Evolutionary conservation across 2,797 vertebrate species (phyloP).

Genomic region (Lycodopsis pacificus): DNA sequence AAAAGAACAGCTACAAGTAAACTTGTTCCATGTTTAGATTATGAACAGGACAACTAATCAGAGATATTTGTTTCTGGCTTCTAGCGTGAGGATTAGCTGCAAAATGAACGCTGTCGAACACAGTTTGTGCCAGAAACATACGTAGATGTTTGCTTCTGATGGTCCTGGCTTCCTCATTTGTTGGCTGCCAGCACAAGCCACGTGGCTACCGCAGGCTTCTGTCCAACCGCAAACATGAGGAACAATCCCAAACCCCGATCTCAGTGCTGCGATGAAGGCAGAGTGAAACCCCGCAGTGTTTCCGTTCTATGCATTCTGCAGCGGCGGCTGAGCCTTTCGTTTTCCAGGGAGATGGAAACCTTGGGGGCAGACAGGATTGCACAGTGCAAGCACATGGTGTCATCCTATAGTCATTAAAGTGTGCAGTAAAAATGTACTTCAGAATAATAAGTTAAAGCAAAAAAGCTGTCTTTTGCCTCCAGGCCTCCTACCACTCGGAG

Average conservation of each 20-base stretch:
- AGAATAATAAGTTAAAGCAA: background rate
- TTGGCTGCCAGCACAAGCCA: too few species aligned
- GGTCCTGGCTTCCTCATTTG: too few species aligned
- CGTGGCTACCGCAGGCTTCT: too few species aligned
- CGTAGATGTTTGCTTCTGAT: too few species aligned
- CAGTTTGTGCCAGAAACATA: background rate
- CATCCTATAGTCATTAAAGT: background rate
- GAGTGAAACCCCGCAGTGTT: background rate
- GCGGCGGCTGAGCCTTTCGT: background rate
- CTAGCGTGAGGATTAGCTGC: background rate
- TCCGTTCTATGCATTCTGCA: background rate
- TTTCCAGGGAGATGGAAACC: too few species aligned
- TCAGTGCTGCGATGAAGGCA: too few species aligned
- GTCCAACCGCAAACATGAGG: too few species aligned
- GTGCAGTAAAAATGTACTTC: background rate
- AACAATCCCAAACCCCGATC: too few species aligned
- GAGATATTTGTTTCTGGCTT: background rate
- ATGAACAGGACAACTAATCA: background rate
- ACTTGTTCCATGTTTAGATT: background rate
- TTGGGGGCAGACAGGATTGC: too few species aligned
- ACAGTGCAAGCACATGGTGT: too few species aligned
- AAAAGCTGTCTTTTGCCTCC: background rate
- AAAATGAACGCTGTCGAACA: too few species aligned
- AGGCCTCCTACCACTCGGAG: background rate
- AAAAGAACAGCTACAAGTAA: background rate